Conservation (phyloP, 1,140 invertebrate species). For the Pachyrhynchus sulphureomaculatus region DNA sequence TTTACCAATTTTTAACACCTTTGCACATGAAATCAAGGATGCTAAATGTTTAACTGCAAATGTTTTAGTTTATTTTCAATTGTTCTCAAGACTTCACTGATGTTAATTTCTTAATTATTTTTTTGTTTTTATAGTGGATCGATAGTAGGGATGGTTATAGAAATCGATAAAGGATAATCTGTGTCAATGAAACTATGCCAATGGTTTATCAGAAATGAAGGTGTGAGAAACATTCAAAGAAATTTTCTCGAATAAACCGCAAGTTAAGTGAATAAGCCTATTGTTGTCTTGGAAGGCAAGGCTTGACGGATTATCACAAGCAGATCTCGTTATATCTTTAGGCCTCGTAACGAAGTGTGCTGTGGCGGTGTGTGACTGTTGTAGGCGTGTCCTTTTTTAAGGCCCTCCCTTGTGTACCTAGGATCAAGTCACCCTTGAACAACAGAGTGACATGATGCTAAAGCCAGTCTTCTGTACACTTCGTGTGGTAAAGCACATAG, state of each 20-base stretch:
- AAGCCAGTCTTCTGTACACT: conserved; percentile 49
- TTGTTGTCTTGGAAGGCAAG: not conserved
- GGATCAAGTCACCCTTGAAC: conserved; percentile 51
- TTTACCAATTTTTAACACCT: conserved; percentile 26
- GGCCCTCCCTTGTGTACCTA: conserved; percentile 41
- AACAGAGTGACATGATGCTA: conserved; percentile 47
- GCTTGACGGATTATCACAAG: conserved; percentile 6
- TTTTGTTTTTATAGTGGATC: not conserved
- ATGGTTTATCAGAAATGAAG: no score
- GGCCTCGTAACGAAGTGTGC: conserved; percentile 7
- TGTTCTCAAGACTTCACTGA: not conserved
- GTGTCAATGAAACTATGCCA: no score
- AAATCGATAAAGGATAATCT: not conserved
- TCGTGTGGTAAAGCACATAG: conserved; percentile 47
- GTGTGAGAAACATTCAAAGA: no score
- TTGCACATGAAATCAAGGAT: conserved; percentile 12
- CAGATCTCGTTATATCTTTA: conserved; percentile 15
- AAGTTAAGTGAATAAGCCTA: no score
- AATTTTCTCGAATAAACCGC: no score
- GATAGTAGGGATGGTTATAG: not conserved
- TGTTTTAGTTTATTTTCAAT: conserved; percentile 7
- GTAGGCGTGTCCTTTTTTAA: conserved; percentile 38
- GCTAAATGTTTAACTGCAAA: not conserved
- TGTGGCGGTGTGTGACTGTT: conserved; percentile 10
- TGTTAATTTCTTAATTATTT: no score